phyloP scores from a whole-genome alignment of 1,140 invertebrate genomes.

The Doryteuthis pealeii region DNA sequence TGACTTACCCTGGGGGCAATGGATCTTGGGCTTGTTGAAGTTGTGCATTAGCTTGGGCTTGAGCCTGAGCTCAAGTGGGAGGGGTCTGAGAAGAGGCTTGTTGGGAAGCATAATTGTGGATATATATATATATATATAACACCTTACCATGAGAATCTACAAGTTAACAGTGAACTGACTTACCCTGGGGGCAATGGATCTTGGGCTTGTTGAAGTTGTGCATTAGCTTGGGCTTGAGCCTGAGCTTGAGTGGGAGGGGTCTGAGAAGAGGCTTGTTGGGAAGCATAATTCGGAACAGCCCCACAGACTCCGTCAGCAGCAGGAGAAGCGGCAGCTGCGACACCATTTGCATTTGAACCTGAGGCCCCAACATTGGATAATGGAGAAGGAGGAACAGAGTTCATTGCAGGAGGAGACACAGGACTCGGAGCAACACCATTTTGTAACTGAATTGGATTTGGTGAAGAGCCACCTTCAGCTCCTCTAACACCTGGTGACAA shows the following conservation, averaged over 20 bases:
- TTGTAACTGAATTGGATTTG: neutral
- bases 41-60: too few relatives aligned
- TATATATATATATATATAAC: too few relatives aligned
- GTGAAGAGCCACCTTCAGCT: slow-evolving; percentile 1
- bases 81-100: too few relatives aligned
- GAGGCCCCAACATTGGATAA: neutral
- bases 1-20: too few relatives aligned
- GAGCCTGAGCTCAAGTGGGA: too few relatives aligned
- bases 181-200: slow-evolving; percentile 51
- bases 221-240: slow-evolving; percentile 9
- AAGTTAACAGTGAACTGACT: slow-evolving; percentile 11
- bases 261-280: neutral
- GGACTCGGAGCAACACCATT: slow-evolving; percentile 3
- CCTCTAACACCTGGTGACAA: neutral
- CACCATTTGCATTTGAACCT: neutral
- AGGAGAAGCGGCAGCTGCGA: slow-evolving; percentile 16
- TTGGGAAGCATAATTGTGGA: too few relatives aligned
- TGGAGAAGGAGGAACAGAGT: neutral
- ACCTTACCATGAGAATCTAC: too few relatives aligned
- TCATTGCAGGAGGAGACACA: neutral
- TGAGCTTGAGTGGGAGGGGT: slow-evolving; percentile 13
- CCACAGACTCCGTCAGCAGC: slow-evolving; percentile 6
- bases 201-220: slow-evolving; percentile 19
- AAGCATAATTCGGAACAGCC: neutral
- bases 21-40: too few relatives aligned